phyloP scores from a whole-genome alignment of 2,113 vertebrate species.

The Solea senegalensis region DNA sequence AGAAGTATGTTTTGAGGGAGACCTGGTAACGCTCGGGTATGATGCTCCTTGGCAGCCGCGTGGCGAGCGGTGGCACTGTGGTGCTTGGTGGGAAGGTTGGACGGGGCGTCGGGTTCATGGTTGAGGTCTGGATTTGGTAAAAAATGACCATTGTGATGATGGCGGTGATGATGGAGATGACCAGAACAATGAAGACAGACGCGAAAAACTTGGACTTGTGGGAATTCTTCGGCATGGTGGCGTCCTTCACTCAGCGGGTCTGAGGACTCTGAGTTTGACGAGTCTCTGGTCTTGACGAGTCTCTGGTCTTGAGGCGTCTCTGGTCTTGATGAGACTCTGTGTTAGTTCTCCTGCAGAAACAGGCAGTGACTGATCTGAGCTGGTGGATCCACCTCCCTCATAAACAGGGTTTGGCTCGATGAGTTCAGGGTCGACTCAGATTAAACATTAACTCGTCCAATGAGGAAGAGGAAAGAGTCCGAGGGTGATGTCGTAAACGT shows the following conservation, averaged over 20 bases:
- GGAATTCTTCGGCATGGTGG: conserved; percentile 82
- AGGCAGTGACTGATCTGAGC: conserved; percentile 21
- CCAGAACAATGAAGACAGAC: conserved; percentile 72
- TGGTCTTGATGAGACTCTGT: not conserved
- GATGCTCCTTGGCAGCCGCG: conserved; percentile 81
- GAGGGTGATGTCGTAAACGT: conserved; percentile 45
- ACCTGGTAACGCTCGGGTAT: conserved; percentile 82
- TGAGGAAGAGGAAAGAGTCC: conserved; percentile 36
- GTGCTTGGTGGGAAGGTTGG: not conserved
- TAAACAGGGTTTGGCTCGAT: conserved; percentile 66
- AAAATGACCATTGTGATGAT: conserved; percentile 84
- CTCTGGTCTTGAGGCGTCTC: not conserved
- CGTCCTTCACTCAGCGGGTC: conserved; percentile 1
- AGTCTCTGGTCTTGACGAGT: conserved; percentile 7
- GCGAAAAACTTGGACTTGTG: conserved; percentile 83
- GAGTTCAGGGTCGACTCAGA: conserved; percentile 44
- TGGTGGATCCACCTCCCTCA: conserved; percentile 45
- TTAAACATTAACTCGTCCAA: conserved; percentile 79
- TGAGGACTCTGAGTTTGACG: not conserved
- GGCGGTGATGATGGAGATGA: conserved; percentile 68
- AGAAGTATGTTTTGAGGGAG: conserved; percentile 80
- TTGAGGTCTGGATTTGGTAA: conserved; percentile 72
- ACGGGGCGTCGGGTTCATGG: fast-evolving
- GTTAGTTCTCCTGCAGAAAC: not conserved
- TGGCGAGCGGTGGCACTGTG: not conserved